phyloP scores from a whole-genome alignment of 2,888 invertebrate genomes.

The Phyllotreta cruciferae region DNA sequence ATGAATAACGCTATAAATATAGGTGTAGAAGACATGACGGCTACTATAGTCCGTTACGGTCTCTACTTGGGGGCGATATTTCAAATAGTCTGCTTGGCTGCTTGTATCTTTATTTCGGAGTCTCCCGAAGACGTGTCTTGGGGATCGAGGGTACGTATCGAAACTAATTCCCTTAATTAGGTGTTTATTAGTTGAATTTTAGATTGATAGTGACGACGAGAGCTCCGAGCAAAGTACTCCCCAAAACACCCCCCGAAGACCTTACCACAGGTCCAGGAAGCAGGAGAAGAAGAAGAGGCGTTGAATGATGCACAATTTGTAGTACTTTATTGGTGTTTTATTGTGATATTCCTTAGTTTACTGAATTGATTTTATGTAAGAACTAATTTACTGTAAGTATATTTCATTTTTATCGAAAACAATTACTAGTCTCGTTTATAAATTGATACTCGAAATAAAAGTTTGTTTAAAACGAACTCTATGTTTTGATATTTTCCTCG shows the following conservation, averaged over 20 bases:
- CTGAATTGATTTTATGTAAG: not conserved
- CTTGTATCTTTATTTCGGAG: conserved; percentile 81
- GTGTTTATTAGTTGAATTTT: conserved; percentile 20
- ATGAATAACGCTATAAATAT: conserved; percentile 62
- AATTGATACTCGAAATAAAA: too few relatives aligned
- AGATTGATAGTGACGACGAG: conserved; percentile 75
- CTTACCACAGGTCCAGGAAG: conserved; percentile 68
- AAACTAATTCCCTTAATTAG: too few relatives aligned
- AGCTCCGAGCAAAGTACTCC: conserved; percentile 77
- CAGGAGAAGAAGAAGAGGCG: conserved; percentile 78
- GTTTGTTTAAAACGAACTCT: too few relatives aligned
- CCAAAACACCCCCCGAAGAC: conserved; percentile 71
- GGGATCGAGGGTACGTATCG: conserved; percentile 60
- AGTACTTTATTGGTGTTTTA: not conserved
- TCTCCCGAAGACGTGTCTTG: conserved; percentile 61
- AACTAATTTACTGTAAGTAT: too few relatives aligned
- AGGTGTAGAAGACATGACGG: conserved; percentile 74
- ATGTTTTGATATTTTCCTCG: too few relatives aligned
- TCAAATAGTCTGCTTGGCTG: conserved; percentile 82
- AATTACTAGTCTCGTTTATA: too few relatives aligned
- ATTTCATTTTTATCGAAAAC: too few relatives aligned
- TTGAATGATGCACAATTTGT: conserved; percentile 52
- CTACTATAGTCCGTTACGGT: conserved; percentile 78
- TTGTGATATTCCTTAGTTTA: conserved; percentile 5
- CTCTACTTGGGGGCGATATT: conserved; percentile 88